Evolutionary conservation across 2,113 vertebrate genomes (phyloP), one percentile per base, ranked within the genome.

Genomic region (Ranitomeya imitator): DNA sequence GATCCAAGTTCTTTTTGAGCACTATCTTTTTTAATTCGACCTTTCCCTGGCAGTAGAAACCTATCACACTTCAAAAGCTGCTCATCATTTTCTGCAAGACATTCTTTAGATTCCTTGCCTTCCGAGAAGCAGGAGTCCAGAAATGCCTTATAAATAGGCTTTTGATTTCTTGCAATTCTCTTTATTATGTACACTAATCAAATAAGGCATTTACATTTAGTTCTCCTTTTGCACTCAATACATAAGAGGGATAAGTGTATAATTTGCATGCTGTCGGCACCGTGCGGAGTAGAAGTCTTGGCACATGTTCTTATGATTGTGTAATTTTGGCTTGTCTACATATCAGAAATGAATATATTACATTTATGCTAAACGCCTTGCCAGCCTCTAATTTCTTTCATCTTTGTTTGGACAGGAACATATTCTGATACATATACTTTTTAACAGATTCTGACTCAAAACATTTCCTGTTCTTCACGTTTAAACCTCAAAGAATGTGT

Each of bases 391-490:
- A 76, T 52, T 76, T 52, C 5, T 52, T 54, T 79, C 55, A 16
- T 55, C 78, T 79, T 26, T 79, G 78, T 79, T 79, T 79, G 78
- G 78, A 79, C 78, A 81, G 23, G 61, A 18, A 81, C 26, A 81
- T 81, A 81, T 81, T 26, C 31, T 59, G 54, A 61, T 16, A 81
- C 21, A 57, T 37, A 85, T 23, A 74, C 52, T 14, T 85, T 85
- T 76, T 26, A 61, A 54, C 60, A 67, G 26, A 79, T 86, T 79
- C 19, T 54, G 74, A 63, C 60, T 79, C 60, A 67, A 65, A 74
- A 83, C 80, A 83, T 88, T 88, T 88, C 87, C 87, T 88, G 87
- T 88, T 83, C 87, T 65, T 84, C 71, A 77, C 37, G n/a, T 78
- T 77, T 15, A 88, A 74, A 73, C 86, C 57, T 76, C 65, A 88